Base-by-base conservation (phyloP, 2,888 invertebrate species). In the Thymelicus sylvestris region DNA sequence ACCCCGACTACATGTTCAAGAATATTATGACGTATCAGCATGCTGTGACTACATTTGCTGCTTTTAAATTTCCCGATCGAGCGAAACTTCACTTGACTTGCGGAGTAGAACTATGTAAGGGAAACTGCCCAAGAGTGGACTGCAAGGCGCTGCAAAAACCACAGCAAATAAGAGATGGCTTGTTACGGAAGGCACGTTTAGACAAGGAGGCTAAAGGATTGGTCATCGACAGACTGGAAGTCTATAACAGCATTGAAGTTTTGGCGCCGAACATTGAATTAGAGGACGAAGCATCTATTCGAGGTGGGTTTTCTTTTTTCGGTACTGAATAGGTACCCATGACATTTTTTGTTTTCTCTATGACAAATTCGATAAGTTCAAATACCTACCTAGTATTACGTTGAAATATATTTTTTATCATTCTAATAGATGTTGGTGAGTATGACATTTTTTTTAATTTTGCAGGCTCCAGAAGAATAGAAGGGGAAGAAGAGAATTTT, bases 11-110 rank as follows among this genome's bases (percentile, higher is more conserved):
- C 63, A 85, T 89, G 78, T 86, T 91, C 38, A 92, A 89, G 76
- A 90, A 92, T 77, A 90, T 94, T 44, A 94, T 94, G 94, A 91
- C 91, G 0, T 94, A 93, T 72, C 92, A 94, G 76, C 92, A 94
- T 74, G 94, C 94, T 2, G 81, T 93, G 1, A 93, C 97, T 0
- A 96, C 95, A 19, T 97, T 97, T 89, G 95, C 96, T 0, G 97
- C 97, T 6, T 97, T 97, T 81, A 97, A 97, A 81, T 97, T 97
- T 86, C 97, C 97, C 5, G 97, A 97, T 81, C 93, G 97, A 75
- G 96, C 96, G 73, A 95, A 96, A 74, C 88, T 97, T 55, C 97
- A 97, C 86, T 90, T 97, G 61, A 95, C 96, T n/a, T 97, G 97
- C 86, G 95, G 95, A 19, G 94, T 97, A 59, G 96, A 96, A 78